phyloP scores from a whole-genome alignment of 2,888 invertebrate genomes.

The Drosophila mimetica region DNA sequence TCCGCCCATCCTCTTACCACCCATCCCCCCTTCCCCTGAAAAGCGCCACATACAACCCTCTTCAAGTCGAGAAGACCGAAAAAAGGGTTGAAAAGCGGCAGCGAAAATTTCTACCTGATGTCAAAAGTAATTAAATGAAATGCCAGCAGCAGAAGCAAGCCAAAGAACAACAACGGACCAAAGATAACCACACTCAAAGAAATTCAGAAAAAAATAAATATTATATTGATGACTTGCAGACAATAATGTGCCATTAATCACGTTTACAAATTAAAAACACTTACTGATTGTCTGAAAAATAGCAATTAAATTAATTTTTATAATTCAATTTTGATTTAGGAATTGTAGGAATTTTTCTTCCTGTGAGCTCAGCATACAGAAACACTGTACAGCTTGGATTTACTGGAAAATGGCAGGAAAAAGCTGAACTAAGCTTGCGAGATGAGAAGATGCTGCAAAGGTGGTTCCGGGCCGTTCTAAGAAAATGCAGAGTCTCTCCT shows the following conservation, averaged over 20 bases:
- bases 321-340: background rate
- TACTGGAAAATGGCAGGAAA: constrained; percentile 9
- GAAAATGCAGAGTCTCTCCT: constrained; percentile 15
- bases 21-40: background rate
- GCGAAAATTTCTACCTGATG: constrained; percentile 68
- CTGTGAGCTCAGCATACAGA: background rate
- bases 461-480: constrained; percentile 3
- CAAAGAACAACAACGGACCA: constrained; percentile 11
- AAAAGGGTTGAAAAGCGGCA: constrained; percentile 46
- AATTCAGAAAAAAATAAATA: background rate
- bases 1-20: background rate
- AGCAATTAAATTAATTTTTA: no score
- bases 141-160: constrained; percentile 60
- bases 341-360: background rate
- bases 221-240: background rate
- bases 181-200: constrained; percentile 3
- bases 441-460: background rate
- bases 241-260: background rate
- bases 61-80: constrained; percentile 15
- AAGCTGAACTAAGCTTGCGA: constrained; percentile 2
- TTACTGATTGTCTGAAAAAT: no score
- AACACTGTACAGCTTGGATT: constrained; percentile 1
- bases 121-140: constrained; percentile 78
- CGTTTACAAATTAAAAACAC: background rate
- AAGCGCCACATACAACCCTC: constrained; percentile 31